These are phyloP conservation scores for Polydrusus tereticollis DNA, from an alignment of 2,888 invertebrate species.

Conservation along the genomic window DNA sequence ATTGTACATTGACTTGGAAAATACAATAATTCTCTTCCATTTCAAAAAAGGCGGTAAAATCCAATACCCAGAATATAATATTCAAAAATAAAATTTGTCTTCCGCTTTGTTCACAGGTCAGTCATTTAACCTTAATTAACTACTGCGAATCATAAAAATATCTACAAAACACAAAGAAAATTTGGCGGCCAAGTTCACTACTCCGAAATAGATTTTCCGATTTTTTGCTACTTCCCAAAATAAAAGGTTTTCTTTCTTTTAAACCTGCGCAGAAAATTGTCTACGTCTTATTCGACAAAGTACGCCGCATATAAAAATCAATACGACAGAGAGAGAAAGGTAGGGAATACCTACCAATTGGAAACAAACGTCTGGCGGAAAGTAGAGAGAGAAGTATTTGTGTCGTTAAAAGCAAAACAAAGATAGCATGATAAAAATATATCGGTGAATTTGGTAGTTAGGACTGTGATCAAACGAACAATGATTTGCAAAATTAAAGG, in stretches of 20 bases:
- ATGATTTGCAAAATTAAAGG: constrained; percentile 52
- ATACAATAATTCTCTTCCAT: no score
- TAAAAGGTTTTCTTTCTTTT: constrained; percentile 36
- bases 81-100: not conserved
- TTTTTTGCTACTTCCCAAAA: constrained; percentile 52
- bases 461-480: constrained; percentile 57
- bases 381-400: not conserved
- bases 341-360: not conserved
- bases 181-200: constrained; percentile 61
- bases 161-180: constrained; percentile 51
- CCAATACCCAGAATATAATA: not conserved
- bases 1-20: no score
- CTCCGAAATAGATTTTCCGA: constrained; percentile 52
- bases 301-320: constrained; percentile 21
- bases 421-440: constrained; percentile 42
- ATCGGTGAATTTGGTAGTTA: constrained; percentile 50
- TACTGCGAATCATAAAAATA: constrained; percentile 25
- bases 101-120: constrained; percentile 25
- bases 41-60: not conserved
- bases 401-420: not conserved
- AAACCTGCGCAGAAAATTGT: constrained; percentile 34
- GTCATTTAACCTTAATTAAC: constrained; percentile 29
- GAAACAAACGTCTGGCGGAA: not conserved
- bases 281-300: constrained; percentile 22
- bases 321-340: constrained; percentile 19